phyloP scores from a whole-genome alignment of 2,797 vertebrate species.

The Erethizon dorsatum region DNA sequence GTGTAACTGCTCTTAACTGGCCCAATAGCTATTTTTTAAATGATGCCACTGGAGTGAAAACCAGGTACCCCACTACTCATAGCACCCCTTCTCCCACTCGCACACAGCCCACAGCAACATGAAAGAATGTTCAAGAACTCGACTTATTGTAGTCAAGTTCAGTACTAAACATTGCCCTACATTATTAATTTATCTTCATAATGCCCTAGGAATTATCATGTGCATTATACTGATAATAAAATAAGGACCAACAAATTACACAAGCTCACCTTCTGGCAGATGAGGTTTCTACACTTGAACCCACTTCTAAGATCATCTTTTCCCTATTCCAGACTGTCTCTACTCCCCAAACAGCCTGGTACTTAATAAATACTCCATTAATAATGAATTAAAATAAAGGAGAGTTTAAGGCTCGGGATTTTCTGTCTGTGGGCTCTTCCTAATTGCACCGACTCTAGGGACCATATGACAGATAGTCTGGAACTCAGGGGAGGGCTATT shows the following conservation, averaged over 20 bases:
- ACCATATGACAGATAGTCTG: neutral
- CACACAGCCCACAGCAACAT: neutral
- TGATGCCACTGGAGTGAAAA: neutral
- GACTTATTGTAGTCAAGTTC: neutral
- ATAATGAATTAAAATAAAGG: conserved; percentile 50
- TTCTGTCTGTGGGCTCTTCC: neutral
- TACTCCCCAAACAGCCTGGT: conserved; percentile 20
- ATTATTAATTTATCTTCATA: neutral
- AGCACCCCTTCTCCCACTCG: neutral
- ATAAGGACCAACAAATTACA: conserved; percentile 53
- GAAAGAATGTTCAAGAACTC: conserved; percentile 6
- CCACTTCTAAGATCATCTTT: conserved; percentile 37
- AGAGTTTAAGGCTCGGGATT: neutral
- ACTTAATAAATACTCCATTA: conserved; percentile 52
- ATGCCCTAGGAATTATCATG: neutral
- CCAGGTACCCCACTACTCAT: neutral
- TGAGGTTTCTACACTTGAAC: neutral
- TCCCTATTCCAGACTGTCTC: neutral
- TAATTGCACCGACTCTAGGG: neutral
- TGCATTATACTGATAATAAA: conserved; percentile 60
- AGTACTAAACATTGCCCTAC: conserved; percentile 11
- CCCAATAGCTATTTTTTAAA: neutral
- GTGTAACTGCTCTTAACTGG: neutral
- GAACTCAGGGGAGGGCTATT: neutral
- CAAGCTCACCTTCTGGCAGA: conserved; percentile 27